Evolutionary conservation across 2,888 invertebrate genomes (phyloP).

Genomic region (Phorcus lineatus): DNA sequence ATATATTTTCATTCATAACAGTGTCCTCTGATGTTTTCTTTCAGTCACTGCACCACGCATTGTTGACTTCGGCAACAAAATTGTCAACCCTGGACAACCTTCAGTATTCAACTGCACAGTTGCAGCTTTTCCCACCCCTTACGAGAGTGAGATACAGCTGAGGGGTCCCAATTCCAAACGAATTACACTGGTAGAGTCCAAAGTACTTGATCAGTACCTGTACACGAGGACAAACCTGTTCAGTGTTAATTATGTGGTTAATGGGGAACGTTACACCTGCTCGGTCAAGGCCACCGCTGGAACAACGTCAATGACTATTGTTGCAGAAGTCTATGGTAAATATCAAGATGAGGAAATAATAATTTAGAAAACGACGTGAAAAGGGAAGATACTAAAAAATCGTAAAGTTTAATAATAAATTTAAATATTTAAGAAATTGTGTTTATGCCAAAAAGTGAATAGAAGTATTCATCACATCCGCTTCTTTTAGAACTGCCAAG

Average conservation of each 20-base stretch:
- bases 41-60: constrained; percentile 65
- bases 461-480: not conserved
- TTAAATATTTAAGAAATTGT: no score
- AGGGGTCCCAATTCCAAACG: constrained; percentile 50
- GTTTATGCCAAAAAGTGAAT: no score
- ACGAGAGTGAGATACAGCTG: constrained; percentile 55
- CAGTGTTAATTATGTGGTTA: constrained; percentile 51
- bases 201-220: constrained; percentile 48
- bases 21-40: not conserved
- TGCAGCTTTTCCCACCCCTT: constrained; percentile 62
- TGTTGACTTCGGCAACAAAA: constrained; percentile 58
- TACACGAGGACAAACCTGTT: constrained; percentile 60
- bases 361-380: no score
- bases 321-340: constrained; percentile 61
- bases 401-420: no score
- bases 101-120: constrained; percentile 68
- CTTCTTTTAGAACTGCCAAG: constrained; percentile 54
- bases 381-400: no score
- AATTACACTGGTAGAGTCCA: constrained; percentile 52
- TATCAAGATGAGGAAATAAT: no score
- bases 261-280: constrained; percentile 62
- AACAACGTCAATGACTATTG: constrained; percentile 53
- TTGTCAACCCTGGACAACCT: constrained; percentile 63
- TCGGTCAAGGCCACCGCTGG: constrained; percentile 59
- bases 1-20: no score